Percentiles rank a stretch among this genome's conserved stretches.
These are phyloP conservation scores for Atherinosoma microstoma DNA, from an alignment of 2,797 vertebrate genomes.

Conservation along the genomic window DNA sequence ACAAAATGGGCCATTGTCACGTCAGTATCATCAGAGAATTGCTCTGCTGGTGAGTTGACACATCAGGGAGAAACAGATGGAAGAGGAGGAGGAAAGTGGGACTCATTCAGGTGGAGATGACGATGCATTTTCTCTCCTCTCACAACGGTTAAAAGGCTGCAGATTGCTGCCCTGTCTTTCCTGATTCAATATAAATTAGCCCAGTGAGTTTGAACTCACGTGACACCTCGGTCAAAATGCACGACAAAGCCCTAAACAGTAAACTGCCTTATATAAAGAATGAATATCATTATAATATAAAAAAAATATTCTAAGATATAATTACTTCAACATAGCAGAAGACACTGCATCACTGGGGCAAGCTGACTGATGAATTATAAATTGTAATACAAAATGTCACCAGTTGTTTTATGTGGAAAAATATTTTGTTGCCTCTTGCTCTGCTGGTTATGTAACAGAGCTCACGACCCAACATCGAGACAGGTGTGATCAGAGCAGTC, in stretches of 20 bases:
- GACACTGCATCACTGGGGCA: neutral
- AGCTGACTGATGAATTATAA: conserved; percentile 16
- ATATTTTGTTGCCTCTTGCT: conserved; percentile 21
- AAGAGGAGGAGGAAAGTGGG: conserved; percentile 32
- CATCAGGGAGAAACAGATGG: conserved; percentile 19
- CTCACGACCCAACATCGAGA: conserved; percentile 43
- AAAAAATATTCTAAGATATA: neutral
- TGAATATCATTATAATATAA: neutral
- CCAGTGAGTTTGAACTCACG: neutral
- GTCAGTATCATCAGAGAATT: conserved; percentile 13
- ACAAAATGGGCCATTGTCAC: conserved; percentile 1
- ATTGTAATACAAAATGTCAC: conserved; percentile 32
- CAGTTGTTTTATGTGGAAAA: conserved; percentile 22
- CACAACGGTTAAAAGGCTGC: conserved; percentile 32
- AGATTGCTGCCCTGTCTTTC: conserved; percentile 9
- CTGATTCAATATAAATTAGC: neutral
- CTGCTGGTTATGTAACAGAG: conserved; percentile 53
- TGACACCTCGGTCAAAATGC: neutral
- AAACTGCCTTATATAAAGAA: neutral
- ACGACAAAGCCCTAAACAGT: neutral
- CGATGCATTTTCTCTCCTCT: conserved; percentile 61
- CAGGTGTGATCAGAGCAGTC: conserved; percentile 60
- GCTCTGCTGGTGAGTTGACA: conserved; percentile 56
- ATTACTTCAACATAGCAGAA: neutral
- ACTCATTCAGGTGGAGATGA: conserved; percentile 69